These are phyloP conservation scores for Dryas iulia DNA, from an alignment of 1,140 invertebrate species.

Conservation along the genomic window DNA sequence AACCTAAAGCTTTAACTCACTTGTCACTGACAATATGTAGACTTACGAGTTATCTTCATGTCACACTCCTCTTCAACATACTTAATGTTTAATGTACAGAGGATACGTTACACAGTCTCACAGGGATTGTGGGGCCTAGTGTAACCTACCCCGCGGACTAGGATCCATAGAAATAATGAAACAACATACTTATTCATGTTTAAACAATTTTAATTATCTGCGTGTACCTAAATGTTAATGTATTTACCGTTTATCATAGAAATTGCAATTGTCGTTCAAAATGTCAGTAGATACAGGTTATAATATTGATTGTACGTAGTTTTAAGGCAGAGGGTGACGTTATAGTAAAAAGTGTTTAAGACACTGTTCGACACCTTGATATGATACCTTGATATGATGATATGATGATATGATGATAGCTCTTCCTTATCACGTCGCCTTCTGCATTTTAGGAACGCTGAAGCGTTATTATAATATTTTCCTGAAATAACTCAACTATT, in stretches of 20 bases:
- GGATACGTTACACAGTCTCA: constrained; percentile 22
- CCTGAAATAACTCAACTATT: not conserved
- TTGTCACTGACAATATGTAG: constrained; percentile 5
- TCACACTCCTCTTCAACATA: constrained; percentile 10
- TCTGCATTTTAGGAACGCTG: no score
- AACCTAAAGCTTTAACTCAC: constrained; percentile 21
- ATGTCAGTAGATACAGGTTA: constrained; percentile 14
- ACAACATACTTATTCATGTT: constrained; percentile 8
- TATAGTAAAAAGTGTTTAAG: no score
- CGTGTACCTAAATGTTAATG: constrained; percentile 24
- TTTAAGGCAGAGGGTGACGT: not conserved
- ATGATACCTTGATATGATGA: no score
- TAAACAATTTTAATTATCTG: constrained; percentile 12
- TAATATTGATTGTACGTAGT: constrained; percentile 10
- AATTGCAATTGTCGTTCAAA: constrained; percentile 3
- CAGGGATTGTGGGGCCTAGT: not conserved
- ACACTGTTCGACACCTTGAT: no score
- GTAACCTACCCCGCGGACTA: constrained; percentile 23
- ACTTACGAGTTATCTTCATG: constrained; percentile 9
- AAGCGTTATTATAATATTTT: not conserved
- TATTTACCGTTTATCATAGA: constrained; percentile 22
- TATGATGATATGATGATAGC: no score
- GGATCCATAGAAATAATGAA: constrained; percentile 19
- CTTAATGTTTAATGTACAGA: constrained; percentile 17
- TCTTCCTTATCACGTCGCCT: no score